Percentiles rank a stretch among this genome's conserved stretches.
Conservation (phyloP, 2,888 invertebrate genomes). For the Crioceris asparagi region DNA sequence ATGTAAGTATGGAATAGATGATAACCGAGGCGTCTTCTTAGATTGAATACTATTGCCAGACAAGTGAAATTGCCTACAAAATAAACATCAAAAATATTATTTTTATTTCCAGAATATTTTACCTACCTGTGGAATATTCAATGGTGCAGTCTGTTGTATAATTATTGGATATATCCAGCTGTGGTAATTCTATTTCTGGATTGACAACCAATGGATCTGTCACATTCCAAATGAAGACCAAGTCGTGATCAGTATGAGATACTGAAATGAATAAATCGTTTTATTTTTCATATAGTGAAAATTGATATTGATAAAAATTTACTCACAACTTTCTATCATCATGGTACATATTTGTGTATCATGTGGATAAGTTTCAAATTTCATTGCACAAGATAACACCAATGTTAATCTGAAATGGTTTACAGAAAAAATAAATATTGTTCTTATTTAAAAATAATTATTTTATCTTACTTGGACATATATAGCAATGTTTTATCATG, state of each 20-base stretch:
- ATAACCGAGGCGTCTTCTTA: slow-evolving; percentile 74
- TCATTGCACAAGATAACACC: slow-evolving; percentile 88
- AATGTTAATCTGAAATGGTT: slow-evolving; percentile 69
- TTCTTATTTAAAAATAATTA: too few species aligned
- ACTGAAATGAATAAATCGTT: slow-evolving; percentile 52
- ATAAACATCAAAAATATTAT: too few species aligned
- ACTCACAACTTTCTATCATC: slow-evolving; percentile 91
- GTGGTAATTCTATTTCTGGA: slow-evolving; percentile 79
- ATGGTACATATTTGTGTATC: slow-evolving; percentile 89
- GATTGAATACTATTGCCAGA: slow-evolving; percentile 77
- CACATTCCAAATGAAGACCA: slow-evolving; percentile 83
- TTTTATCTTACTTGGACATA: slow-evolving; percentile 85
- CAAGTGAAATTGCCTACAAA: slow-evolving; percentile 83
- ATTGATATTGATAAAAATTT: slow-evolving; percentile 11
- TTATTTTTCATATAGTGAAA: too few species aligned
- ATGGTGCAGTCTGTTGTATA: slow-evolving; percentile 83
- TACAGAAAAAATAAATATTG: too few species aligned
- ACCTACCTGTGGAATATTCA: slow-evolving; percentile 69
- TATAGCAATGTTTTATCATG: slow-evolving; percentile 85
- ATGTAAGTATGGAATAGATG: slow-evolving; percentile 89
- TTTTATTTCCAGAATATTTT: slow-evolving; percentile 8
- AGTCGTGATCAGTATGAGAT: slow-evolving; percentile 80
- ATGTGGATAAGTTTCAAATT: slow-evolving; percentile 87
- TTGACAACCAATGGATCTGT: slow-evolving; percentile 80
- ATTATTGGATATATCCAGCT: slow-evolving; percentile 77